Evolutionary conservation across 1,140 invertebrate genomes (phyloP), one percentile per base, ranked within the genome.

Genomic region (Parapsyche elsis): DNA sequence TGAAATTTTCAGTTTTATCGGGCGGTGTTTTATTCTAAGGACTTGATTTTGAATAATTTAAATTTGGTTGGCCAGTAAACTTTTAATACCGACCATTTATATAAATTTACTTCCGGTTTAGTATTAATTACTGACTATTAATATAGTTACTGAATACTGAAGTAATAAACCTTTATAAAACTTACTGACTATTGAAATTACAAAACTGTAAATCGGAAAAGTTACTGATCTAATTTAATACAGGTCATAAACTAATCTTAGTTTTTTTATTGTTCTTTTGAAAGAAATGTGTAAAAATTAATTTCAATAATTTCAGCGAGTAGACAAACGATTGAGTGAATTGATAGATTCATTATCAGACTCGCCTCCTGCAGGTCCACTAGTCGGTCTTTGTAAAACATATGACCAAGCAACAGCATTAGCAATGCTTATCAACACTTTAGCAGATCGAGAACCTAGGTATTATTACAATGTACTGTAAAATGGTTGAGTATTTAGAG

Each of bases 341-440:
- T 80, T 89, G 79, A 85, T 88, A 78, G 85, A 85, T 10, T 89
- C 88, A 9, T 87, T 98, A 21, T 91, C 92, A 80, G 97, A 98
- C 82, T 96, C 95, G 0, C 96, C 97, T 84, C 97, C 97, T 0
- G 94, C 98, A 44, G 96, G 96, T 10, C 92, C 92, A 12, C 90
- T 99, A n/a, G 91, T 99, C 0, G 95, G 95, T 84, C 92, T 94
- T 70, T 99, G 98, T 87, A 95, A 94, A 88, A 99, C 98, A 5
- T 89, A 96, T 46, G 98, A 99, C 86, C 98, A 99, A 91, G 97
- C 93, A 5, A 96, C 98, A 85, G 95, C 95, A 4, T 88, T 99
- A 5, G 90, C 99, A 0, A 97, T 97, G 86, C 97, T 99, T 84
- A 95, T 99, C 71, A 97, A 99, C 85, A 94, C 95, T 4, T 93